Base-by-base conservation (phyloP, 2,888 invertebrate genomes). In the Peribatodes rhomboidaria region DNA sequence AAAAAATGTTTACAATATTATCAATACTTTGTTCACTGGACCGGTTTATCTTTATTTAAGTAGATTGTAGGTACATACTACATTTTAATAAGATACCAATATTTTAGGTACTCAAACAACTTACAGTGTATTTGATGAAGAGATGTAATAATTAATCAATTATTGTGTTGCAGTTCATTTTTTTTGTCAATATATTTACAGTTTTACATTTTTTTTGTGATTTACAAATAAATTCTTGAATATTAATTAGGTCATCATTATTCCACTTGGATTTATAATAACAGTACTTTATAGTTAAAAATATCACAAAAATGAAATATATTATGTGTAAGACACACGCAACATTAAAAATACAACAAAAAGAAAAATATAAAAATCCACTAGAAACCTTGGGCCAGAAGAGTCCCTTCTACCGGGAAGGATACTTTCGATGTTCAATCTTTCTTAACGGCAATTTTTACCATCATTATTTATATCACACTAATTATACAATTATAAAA, bases 221-320 rank as follows among this genome's bases (percentile, higher is more conserved):
- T 93, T 93, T 93, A 92, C 93, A 93, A 93, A 93, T 93, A 93
- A 93, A 92, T 92, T 93, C 93, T 91, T 92, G 93, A 92, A 92
- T 93, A 92, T 93, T 90, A 91, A 90, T 93, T 93, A 93, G 90
- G 93, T 93, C 93, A 92, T 90, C 89, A 92, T 93, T 91, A 89
- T 88, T 92, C 90, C 92, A 88, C 86, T 86, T 88, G 93, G 92
- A 92, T 93, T 93, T 91, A 92, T 81, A 90, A 92, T 93, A 93
- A 93, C 93, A 93, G 94, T 93, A 93, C 89, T 91, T 93, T 93
- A 93, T 93, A 93, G 93, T 93, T 93, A 93, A 93, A 93, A 93
- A 93, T 94, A 94, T 94, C 94, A 94, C 94, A 94, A 94, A 90
- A 94, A 94, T 92, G 93, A 93, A 93, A 94, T 92, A 93, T 93